phyloP scores from a whole-genome alignment of 2,888 invertebrate species.

The Terebella lapidaria region DNA sequence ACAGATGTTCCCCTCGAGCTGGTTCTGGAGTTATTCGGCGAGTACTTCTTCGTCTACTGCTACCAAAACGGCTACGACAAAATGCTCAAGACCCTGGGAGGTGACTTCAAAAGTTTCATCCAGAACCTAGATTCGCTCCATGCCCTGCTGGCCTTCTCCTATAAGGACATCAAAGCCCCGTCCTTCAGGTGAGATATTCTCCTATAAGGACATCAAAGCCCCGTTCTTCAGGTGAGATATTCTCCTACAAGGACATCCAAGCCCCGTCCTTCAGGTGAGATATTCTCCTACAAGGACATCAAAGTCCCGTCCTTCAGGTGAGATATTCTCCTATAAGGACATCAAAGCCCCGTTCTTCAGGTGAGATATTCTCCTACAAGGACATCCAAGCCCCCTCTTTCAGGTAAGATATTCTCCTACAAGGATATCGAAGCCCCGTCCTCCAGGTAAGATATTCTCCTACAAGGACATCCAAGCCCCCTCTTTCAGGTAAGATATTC shows the following conservation, averaged over 20 bases:
- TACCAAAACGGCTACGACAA: conserved; percentile 46
- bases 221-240: conserved; percentile 51
- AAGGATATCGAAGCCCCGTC: conserved; percentile 49
- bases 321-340: conserved; percentile 46
- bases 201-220: conserved; percentile 47
- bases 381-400: conserved; percentile 50
- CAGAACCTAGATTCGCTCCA: conserved; percentile 50
- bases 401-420: conserved; percentile 47
- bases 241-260: conserved; percentile 46
- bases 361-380: conserved; percentile 46
- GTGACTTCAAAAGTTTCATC: conserved; percentile 42
- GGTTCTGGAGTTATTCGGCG: conserved; percentile 46
- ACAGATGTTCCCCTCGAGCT: conserved; percentile 42
- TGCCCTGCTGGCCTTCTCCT: conserved; percentile 45
- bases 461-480: conserved; percentile 50
- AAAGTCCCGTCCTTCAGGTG: conserved; percentile 50
- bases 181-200: conserved; percentile 48
- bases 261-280: conserved; percentile 51
- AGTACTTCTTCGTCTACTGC: conserved; percentile 45
- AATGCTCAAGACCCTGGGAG: conserved; percentile 44
- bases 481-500: conserved; percentile 49
- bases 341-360: conserved; percentile 51
- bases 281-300: conserved; percentile 48
- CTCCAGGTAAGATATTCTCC: conserved; percentile 47
- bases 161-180: conserved; percentile 48